phyloP scores from a whole-genome alignment of 2,888 invertebrate genomes.

The Eudasyphora cyanicolor region DNA sequence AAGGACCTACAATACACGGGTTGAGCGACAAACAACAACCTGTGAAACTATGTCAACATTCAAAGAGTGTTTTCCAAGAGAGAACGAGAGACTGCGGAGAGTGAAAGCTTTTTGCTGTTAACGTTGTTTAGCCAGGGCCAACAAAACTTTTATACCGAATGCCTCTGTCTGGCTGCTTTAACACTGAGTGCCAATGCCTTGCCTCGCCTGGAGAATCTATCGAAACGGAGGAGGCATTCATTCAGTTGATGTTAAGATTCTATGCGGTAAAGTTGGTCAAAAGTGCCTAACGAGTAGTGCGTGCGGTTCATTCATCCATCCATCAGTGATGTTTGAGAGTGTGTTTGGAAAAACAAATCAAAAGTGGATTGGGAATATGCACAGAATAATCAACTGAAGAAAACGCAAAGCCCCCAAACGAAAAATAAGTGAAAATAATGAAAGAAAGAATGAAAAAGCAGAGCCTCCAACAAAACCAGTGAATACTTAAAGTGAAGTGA shows the following conservation, averaged over 20 bases:
- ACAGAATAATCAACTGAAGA: conserved; percentile 47
- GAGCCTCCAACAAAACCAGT: conserved; percentile 39
- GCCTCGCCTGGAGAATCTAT: conserved; percentile 6
- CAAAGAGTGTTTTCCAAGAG: conserved; percentile 29
- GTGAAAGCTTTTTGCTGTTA: conserved; percentile 45
- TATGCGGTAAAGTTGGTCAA: conserved; percentile 68
- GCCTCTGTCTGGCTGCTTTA: not conserved
- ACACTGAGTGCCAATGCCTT: not conserved
- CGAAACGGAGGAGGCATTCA: not conserved
- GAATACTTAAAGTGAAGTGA: not conserved
- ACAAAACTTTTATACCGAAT: conserved; percentile 27
- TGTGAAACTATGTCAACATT: conserved; percentile 55
- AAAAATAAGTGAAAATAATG: no score
- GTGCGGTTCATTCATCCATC: conserved; percentile 51
- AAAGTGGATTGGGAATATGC: conserved; percentile 34
- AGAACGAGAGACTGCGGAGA: not conserved
- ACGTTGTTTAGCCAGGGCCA: conserved; percentile 59
- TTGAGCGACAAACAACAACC: conserved; percentile 41
- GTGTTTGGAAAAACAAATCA: conserved; percentile 51
- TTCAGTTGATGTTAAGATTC: conserved; percentile 69
- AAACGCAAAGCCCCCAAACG: conserved; percentile 30
- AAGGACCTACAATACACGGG: not conserved
- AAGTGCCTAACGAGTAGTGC: conserved; percentile 64
- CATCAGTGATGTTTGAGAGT: conserved; percentile 52
- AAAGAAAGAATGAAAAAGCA: conserved; percentile 33